phyloP scores from a whole-genome alignment of 2,888 invertebrate species.

The Eumacrocentrus americanus region DNA sequence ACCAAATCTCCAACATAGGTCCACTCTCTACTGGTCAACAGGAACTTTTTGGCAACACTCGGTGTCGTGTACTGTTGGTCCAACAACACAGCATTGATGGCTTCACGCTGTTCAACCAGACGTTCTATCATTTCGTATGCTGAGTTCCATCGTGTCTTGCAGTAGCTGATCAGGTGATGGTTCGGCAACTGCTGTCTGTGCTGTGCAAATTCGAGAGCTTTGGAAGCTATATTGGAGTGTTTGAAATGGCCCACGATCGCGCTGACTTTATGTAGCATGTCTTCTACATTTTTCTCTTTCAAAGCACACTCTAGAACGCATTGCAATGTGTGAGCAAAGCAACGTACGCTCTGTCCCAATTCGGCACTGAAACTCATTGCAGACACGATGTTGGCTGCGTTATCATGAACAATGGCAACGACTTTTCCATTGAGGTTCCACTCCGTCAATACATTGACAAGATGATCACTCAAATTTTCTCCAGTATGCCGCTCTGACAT shows the following conservation, averaged over 20 bases:
- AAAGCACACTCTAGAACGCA: conserved; percentile 4
- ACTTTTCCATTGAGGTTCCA: conserved; percentile 28
- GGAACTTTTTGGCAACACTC: background rate
- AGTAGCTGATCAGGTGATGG: background rate
- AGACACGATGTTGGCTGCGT: conserved; percentile 28
- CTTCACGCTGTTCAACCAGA: background rate
- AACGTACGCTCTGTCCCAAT: conserved; percentile 8
- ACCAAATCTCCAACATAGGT: background rate
- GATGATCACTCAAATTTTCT: conserved; percentile 10
- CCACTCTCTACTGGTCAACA: background rate
- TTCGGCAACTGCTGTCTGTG: background rate
- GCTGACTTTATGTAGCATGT: conserved; percentile 1
- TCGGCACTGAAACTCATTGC: background rate
- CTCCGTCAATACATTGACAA: conserved; percentile 12
- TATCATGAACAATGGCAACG: conserved; percentile 30
- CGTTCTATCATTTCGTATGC: background rate
- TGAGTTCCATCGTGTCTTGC: background rate
- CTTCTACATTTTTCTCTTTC: background rate
- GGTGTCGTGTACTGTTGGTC: background rate
- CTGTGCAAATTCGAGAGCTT: background rate
- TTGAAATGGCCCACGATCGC: conserved; percentile 27
- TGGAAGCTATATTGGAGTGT: background rate
- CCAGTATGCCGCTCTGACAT: conserved; percentile 27
- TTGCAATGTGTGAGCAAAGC: conserved; percentile 22
- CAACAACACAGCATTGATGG: background rate